Percentiles rank a stretch among this genome's conserved stretches.
Conservation (phyloP, 2,888 invertebrate genomes). For the Apamea sordens region DNA sequence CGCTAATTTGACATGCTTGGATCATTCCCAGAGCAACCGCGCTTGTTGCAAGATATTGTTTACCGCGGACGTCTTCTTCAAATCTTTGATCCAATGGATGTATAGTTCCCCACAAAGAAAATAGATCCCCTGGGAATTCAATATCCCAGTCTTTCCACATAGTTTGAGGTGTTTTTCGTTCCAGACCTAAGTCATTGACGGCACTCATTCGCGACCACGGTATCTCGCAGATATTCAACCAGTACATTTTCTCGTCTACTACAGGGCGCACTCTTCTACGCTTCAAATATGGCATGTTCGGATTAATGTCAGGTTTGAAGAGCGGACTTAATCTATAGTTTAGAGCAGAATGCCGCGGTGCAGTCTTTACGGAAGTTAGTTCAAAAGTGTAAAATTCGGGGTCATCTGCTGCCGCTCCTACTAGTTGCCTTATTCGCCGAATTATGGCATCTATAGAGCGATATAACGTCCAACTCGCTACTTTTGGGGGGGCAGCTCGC, state of each 20-base stretch:
- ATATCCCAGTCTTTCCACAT: conserved; percentile 93
- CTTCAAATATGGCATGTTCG: conserved; percentile 81
- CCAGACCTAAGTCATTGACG: conserved; percentile 82
- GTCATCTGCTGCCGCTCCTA: conserved; percentile 70
- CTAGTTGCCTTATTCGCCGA: conserved; percentile 76
- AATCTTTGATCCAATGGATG: conserved; percentile 91
- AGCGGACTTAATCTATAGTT: conserved; percentile 85
- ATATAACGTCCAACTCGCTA: conserved; percentile 88
- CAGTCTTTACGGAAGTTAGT: conserved; percentile 89
- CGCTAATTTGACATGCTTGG: conserved; percentile 90
- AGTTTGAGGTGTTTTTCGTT: conserved; percentile 79
- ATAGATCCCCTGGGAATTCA: conserved; percentile 92
- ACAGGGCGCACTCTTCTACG: conserved; percentile 75
- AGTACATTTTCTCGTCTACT: conserved; percentile 88
- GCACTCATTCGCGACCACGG: conserved; percentile 85
- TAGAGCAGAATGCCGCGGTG: conserved; percentile 86
- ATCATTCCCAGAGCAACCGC: conserved; percentile 91
- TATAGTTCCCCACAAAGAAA: conserved; percentile 92
- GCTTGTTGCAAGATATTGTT: conserved; percentile 91
- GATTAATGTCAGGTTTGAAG: conserved; percentile 84
- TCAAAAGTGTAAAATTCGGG: conserved; percentile 90
- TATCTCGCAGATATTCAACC: conserved; percentile 82
- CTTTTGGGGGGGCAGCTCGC: conserved; percentile 56
- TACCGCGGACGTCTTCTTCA: conserved; percentile 88
- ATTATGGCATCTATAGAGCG: conserved; percentile 79